Conservation (phyloP, 1,140 invertebrate species). For the Neodiprion virginianus region DNA sequence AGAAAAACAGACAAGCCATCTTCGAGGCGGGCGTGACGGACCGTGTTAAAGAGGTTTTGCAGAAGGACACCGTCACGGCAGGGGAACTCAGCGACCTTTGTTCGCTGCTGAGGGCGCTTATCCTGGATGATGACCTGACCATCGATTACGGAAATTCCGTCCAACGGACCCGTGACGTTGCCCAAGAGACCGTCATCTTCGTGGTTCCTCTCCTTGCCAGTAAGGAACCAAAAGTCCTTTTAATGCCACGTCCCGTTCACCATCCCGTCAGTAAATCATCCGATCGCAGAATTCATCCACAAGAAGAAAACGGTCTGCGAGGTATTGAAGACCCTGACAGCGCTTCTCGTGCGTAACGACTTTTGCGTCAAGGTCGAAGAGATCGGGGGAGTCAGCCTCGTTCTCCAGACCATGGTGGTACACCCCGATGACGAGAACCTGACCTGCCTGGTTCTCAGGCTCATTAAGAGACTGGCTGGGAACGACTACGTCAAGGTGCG, state of each 20-base stretch:
- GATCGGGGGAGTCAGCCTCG: neutral
- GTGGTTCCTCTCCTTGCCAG: too few relatives aligned
- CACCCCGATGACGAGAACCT: neutral
- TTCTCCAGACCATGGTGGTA: neutral
- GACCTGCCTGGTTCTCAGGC: neutral
- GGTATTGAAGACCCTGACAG: neutral
- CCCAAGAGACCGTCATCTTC: neutral
- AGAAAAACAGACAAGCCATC: neutral
- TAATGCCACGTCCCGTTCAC: too few relatives aligned
- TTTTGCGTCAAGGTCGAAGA: neutral
- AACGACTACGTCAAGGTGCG: neutral
- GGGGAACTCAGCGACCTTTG: neutral
- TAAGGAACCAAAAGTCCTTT: too few relatives aligned
- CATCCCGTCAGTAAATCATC: too few relatives aligned
- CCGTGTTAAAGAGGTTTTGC: neutral
- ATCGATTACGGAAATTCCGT: constrained; percentile 5
- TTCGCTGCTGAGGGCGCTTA: neutral
- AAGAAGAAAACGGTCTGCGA: neutral
- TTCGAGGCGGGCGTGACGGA: neutral
- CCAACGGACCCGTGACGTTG: neutral
- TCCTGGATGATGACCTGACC: neutral
- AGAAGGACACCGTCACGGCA: neutral
- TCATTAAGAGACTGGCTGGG: neutral
- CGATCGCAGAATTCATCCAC: neutral
- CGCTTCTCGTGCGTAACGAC: neutral